phyloP scores from a whole-genome alignment of 2,113 vertebrate species.

The Brienomyrus longianalis region DNA sequence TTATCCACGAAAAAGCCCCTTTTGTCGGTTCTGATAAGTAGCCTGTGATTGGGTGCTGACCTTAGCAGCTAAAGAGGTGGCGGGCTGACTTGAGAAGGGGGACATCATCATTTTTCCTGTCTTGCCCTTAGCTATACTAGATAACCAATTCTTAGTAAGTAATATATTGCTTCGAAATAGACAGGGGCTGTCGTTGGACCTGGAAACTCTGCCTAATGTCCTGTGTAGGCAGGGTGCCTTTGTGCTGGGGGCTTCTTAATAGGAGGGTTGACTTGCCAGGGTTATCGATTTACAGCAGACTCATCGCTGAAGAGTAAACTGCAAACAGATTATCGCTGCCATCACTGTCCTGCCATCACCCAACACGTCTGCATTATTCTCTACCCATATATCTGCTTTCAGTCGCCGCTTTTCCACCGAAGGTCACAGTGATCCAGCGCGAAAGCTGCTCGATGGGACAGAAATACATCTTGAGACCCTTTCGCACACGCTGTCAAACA shows the following conservation, averaged over 20 bases:
- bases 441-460: background rate
- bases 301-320: background rate
- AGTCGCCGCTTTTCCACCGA: background rate
- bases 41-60: background rate
- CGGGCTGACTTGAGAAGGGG: background rate
- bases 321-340: background rate
- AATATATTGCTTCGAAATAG: background rate
- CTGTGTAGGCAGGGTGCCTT: background rate
- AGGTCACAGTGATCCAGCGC: background rate
- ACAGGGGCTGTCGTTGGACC: background rate
- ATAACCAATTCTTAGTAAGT: background rate
- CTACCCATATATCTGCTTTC: background rate
- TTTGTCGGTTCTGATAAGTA: background rate
- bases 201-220: background rate
- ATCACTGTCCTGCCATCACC: background rate
- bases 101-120: background rate
- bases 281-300: background rate
- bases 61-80: background rate
- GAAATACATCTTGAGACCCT: background rate
- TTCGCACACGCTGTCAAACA: background rate
- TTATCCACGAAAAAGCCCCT: background rate
- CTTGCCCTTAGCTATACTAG: background rate
- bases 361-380: background rate
- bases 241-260: background rate
- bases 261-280: background rate